These are phyloP conservation scores for Connochaetes taurinus DNA, from an alignment of 2,113 vertebrate species.

Conservation along the genomic window DNA sequence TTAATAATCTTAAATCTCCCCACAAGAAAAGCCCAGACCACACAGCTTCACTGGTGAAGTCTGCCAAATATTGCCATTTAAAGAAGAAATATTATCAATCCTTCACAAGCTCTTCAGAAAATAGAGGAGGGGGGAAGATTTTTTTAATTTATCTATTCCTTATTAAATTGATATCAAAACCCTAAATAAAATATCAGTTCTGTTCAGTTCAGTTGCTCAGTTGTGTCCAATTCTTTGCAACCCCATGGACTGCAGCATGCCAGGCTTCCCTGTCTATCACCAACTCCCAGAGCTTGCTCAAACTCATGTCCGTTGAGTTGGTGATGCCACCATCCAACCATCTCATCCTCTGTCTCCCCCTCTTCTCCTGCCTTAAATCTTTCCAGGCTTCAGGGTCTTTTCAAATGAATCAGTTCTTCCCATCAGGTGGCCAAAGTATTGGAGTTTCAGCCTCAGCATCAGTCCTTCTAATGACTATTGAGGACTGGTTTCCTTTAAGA, in stretches of 20 bases:
- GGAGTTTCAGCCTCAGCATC: neutral
- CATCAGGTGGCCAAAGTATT: neutral
- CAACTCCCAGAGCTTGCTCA: neutral
- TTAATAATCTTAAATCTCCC: neutral
- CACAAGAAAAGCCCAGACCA: neutral
- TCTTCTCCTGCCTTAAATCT: neutral
- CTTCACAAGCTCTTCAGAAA: neutral
- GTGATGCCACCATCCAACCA: neutral
- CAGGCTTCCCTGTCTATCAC: neutral
- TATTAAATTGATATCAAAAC: neutral
- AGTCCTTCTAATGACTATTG: neutral
- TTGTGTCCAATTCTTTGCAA: fast-evolving
- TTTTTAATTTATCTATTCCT: neutral
- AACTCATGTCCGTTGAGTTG: neutral
- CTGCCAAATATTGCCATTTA: neutral
- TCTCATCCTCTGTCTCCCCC: neutral
- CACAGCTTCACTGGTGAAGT: neutral
- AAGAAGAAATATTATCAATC: neutral
- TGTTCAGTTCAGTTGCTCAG: neutral
- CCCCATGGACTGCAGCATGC: fast-evolving
- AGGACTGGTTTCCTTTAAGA: neutral
- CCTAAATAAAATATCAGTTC: neutral
- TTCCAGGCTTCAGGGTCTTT: neutral
- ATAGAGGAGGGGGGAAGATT: neutral
- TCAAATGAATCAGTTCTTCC: neutral